Evolutionary conservation across 2,113 vertebrate species (phyloP).

Genomic region (Oenanthe melanoleuca): DNA sequence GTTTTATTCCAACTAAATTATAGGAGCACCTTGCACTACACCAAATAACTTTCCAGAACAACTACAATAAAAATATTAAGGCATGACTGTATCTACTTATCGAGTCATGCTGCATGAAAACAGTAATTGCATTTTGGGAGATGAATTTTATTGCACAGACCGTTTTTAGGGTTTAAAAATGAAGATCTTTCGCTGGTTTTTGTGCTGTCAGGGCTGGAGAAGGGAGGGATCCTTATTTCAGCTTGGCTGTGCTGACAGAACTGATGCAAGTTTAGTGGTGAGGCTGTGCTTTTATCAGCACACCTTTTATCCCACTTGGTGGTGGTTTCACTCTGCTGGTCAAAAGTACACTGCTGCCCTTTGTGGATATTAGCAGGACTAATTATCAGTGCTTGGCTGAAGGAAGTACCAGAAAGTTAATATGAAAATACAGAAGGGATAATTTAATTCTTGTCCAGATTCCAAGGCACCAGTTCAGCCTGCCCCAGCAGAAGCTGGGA

Average conservation of each 20-base stretch:
- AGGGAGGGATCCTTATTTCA: background rate
- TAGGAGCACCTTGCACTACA: background rate
- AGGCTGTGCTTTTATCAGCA: slow-evolving; percentile 31
- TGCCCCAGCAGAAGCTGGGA: slow-evolving; percentile 1
- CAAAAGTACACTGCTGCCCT: slow-evolving; percentile 15
- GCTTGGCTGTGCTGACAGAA: background rate
- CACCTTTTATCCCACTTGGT: slow-evolving; percentile 14
- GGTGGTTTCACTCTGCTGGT: slow-evolving; percentile 24
- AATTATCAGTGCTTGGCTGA: slow-evolving; percentile 30
- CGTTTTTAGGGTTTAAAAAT: background rate
- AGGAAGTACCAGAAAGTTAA: slow-evolving; percentile 38
- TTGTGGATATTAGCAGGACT: background rate
- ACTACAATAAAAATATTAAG: background rate
- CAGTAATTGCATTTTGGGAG: background rate
- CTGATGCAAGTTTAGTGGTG: background rate
- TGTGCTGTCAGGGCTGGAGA: background rate
- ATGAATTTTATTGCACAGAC: background rate
- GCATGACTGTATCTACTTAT: background rate
- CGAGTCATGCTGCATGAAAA: background rate
- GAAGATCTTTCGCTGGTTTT: background rate
- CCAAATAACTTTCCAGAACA: background rate
- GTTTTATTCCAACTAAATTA: background rate
- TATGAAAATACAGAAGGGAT: slow-evolving; percentile 5
- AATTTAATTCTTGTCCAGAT: slow-evolving; percentile 10
- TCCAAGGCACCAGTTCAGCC: background rate